These are phyloP conservation scores for Oscheius sp. DNA, from an alignment of 2,888 invertebrate genomes.

Conservation along the genomic window DNA sequence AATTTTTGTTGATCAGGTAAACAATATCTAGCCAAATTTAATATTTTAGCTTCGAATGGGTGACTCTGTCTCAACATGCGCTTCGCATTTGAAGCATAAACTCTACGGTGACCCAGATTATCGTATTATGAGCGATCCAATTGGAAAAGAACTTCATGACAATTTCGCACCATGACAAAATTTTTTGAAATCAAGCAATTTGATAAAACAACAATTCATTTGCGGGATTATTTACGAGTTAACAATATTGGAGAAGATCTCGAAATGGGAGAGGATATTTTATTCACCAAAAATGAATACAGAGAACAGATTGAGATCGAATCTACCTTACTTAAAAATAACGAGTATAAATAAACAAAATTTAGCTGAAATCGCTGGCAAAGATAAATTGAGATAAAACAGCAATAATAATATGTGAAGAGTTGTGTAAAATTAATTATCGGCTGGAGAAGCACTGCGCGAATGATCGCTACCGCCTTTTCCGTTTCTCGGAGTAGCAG, in stretches of 20 bases:
- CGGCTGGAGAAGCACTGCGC: conserved; percentile 2
- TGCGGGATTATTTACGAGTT: too few relatives aligned
- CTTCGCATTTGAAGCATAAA: conserved; percentile 3
- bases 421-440: neutral
- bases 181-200: too few relatives aligned
- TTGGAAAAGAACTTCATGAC: neutral
- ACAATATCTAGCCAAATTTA: neutral
- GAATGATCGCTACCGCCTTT: conserved; percentile 3
- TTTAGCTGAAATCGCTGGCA: neutral
- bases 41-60: conserved; percentile 15
- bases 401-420: neutral
- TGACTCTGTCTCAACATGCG: neutral
- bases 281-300: conserved; percentile 1
- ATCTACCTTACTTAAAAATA: neutral
- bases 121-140: neutral
- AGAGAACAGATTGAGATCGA: conserved; percentile 21
- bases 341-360: neutral
- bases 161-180: too few relatives aligned
- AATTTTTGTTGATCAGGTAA: conserved; percentile 14
- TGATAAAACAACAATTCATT: too few relatives aligned
- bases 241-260: too few relatives aligned
- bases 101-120: conserved; percentile 18
- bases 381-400: neutral
- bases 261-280: neutral
- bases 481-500: conserved; percentile 20